Conservation (phyloP, 2,113 vertebrate species). For the Okapia johnstoni region DNA sequence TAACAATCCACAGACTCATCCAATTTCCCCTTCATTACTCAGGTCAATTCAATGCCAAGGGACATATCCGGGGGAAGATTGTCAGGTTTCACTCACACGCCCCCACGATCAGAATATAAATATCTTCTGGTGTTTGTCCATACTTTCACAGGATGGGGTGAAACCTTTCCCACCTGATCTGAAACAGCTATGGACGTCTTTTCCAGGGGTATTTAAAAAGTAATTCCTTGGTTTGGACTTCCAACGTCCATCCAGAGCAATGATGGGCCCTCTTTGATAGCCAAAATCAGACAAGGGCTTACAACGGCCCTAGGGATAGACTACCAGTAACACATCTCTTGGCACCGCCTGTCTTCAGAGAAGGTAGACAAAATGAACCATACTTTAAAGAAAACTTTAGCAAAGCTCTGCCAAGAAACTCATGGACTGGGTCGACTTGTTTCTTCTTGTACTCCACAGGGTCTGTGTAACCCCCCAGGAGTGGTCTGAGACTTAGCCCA, state of each 20-base stretch:
- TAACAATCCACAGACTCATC: background rate
- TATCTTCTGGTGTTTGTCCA: background rate
- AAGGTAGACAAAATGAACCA: background rate
- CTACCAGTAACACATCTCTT: background rate
- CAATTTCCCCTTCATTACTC: background rate
- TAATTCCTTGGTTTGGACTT: background rate
- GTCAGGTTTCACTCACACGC: background rate
- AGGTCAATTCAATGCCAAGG: background rate
- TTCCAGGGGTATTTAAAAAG: background rate
- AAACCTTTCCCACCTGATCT: background rate
- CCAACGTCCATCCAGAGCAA: background rate
- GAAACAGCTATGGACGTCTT: background rate
- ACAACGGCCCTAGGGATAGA: background rate
- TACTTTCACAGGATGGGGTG: background rate
- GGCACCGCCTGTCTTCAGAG: background rate
- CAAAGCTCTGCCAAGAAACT: background rate
- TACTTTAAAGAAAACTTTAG: background rate
- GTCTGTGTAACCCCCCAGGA: background rate
- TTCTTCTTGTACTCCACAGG: background rate
- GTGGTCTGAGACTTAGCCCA: background rate
- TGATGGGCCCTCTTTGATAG: background rate
- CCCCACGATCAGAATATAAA: background rate
- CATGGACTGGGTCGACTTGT: background rate
- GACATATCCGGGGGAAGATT: background rate
- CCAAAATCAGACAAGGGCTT: background rate